These are phyloP conservation scores for Jacana jacana DNA, from an alignment of 2,113 vertebrate species.

Conservation along the genomic window DNA sequence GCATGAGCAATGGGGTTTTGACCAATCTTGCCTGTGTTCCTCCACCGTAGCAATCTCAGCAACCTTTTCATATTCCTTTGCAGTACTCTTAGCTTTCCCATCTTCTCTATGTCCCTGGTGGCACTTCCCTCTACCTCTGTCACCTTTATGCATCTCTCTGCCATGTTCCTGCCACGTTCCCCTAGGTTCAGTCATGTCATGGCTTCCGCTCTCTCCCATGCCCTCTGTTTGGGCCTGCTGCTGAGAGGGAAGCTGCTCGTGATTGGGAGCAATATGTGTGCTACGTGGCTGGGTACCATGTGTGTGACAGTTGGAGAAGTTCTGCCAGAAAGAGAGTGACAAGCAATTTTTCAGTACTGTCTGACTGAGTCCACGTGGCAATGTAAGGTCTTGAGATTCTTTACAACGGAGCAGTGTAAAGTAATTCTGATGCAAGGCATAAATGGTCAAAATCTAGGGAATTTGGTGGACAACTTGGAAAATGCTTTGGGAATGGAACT, in stretches of 20 bases:
- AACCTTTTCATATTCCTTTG: background rate
- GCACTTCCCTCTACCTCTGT: background rate
- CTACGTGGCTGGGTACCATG: background rate
- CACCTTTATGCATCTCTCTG: background rate
- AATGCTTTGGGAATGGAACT: background rate
- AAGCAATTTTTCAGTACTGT: background rate
- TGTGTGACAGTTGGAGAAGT: background rate
- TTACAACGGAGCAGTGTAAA: background rate
- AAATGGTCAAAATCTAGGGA: background rate
- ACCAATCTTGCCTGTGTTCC: background rate
- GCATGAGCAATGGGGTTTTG: background rate
- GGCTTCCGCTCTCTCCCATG: background rate
- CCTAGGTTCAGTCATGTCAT: background rate
- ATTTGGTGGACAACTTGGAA: background rate
- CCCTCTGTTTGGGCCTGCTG: background rate
- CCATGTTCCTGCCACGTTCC: too few species aligned
- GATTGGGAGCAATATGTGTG: background rate
- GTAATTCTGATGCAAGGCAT: background rate
- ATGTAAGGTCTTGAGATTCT: background rate
- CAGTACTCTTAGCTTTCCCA: background rate
- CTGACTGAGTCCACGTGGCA: background rate
- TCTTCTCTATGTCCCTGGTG: background rate
- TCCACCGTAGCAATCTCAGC: background rate
- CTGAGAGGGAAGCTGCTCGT: fast-evolving
- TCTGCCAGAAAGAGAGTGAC: background rate